A percentile compares a stretch with the other conserved stretches of the same genome.
Evolutionary conservation across 2,113 vertebrate genomes (phyloP).

Genomic region (Microtus montanus): DNA sequence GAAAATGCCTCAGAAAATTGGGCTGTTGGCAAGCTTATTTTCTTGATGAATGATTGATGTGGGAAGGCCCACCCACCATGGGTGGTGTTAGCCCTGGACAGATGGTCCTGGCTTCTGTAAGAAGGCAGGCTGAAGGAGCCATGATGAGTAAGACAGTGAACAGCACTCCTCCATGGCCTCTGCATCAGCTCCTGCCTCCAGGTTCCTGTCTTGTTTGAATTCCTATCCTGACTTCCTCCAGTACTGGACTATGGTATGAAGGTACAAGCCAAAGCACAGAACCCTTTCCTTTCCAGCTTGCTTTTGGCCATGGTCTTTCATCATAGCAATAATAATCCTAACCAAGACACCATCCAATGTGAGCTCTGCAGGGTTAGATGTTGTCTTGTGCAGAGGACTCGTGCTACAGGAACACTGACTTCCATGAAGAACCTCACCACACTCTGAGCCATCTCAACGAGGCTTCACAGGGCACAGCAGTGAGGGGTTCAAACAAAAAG

Average conservation of each 20-base stretch:
- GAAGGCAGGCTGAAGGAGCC: neutral
- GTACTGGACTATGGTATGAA: neutral
- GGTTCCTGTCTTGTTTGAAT: neutral
- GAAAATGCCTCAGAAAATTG: neutral
- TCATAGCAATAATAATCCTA: neutral
- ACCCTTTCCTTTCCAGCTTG: neutral
- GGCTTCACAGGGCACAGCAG: constrained; percentile 16
- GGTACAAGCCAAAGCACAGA: neutral
- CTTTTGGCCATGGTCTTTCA: neutral
- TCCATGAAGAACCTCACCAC: constrained; percentile 25
- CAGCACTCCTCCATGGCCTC: neutral
- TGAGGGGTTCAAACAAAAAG: constrained; percentile 72
- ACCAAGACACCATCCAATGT: neutral
- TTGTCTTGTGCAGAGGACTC: constrained; percentile 49
- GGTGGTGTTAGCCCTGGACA: neutral
- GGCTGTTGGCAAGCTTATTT: neutral
- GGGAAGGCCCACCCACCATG: neutral
- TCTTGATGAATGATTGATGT: neutral
- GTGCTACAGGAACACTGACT: constrained; percentile 70
- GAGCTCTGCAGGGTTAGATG: constrained; percentile 28
- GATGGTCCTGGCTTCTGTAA: neutral
- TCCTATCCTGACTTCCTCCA: neutral
- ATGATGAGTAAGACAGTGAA: neutral
- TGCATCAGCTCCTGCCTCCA: neutral
- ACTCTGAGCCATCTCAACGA: constrained; percentile 56